These are phyloP conservation scores for Hyperopisus bebe DNA, from an alignment of 2,113 vertebrate species.

Conservation along the genomic window DNA sequence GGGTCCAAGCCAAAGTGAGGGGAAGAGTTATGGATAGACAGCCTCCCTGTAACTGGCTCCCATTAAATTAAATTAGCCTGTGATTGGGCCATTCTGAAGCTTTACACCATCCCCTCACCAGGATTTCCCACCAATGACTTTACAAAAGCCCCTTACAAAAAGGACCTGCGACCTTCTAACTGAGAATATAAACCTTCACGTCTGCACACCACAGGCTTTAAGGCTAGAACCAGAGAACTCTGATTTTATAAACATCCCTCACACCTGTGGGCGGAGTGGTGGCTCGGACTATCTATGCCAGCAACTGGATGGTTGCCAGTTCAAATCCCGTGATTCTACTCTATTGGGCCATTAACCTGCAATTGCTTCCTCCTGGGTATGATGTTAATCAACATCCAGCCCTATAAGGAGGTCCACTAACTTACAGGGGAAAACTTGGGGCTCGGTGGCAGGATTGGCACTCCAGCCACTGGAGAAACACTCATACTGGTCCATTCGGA, in stretches of 20 bases:
- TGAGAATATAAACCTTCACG: neutral
- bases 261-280: too few relatives aligned
- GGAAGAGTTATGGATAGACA: neutral
- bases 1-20: neutral
- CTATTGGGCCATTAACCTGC: neutral
- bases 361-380: too few relatives aligned
- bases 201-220: neutral
- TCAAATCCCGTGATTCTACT: neutral
- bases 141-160: neutral
- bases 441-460: neutral
- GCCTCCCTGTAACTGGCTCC: neutral
- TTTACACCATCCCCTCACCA: neutral
- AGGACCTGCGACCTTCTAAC: neutral
- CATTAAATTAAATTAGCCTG: neutral
- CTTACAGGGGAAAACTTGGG: too few relatives aligned
- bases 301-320: neutral
- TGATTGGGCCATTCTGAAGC: neutral
- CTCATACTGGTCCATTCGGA: neutral
- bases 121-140: neutral
- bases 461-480: too few relatives aligned
- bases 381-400: neutral
- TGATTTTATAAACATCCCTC: neutral
- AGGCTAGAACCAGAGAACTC: neutral
- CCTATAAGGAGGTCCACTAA: neutral
- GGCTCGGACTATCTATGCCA: neutral